Evolutionary conservation across 2,113 vertebrate genomes (phyloP), one percentile per base, ranked within the genome.

Genomic region (Laticauda laticaudata): DNA sequence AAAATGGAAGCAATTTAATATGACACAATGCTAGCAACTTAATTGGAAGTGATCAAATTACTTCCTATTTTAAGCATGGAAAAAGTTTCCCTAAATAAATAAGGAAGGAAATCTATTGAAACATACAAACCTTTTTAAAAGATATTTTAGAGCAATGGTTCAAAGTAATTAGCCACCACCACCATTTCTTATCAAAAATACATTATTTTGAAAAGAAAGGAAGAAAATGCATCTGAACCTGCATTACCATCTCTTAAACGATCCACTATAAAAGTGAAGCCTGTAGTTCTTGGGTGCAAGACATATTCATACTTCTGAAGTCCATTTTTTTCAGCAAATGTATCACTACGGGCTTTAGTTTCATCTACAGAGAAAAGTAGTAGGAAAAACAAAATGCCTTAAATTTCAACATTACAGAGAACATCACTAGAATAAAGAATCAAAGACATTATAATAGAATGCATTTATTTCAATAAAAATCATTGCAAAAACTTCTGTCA

Each of bases 231-330:
- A 91, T 61, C 93, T 51, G 90, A 75, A 93, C 29, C 57, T 81
- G 69, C n/a, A 89, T 98, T 97, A 99, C 99, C 99, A 99, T 98
- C 97, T 94, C 98, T 98, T 39, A 99, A 98, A 88, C 96, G 98
- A 88, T 99, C 98, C 61, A 99, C 98, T 75, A 99, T 98, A 95
- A 99, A 99, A 96, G 99, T 99, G 97, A 99, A 99, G 59, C 99
- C 99, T 0, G 99, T 99, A 18, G 98, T 99, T 92, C 99, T 98
- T 0, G 99, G 99, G 94, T 99, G 99, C 43, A 99, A 97, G 75
- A 99, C 99, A 4, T 98, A 99, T 51, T 99, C 98, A 0, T 98
- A 98, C 93, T 98, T 99, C 8, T 98, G 97, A 92, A 99, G 97
- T 92, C 97, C 98, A 0, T 99, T 98, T 96, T 98, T 98, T 61